Evolutionary conservation across 2,888 invertebrate genomes (phyloP).

Genomic region (Pegoplata infirma): DNA sequence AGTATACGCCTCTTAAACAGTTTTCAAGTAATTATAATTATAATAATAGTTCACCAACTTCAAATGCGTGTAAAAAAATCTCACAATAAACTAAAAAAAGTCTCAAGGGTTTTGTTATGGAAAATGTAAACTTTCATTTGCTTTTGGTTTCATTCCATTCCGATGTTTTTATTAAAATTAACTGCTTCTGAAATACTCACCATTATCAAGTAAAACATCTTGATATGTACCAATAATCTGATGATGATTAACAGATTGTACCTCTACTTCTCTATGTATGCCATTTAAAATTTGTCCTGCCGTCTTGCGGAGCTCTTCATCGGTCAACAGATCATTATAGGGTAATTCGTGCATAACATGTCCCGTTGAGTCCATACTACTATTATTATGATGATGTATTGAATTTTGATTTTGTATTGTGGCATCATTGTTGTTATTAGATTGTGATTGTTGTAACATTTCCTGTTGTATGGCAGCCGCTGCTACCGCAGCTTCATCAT

Average conservation of each 20-base stretch:
- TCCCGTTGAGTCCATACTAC: neutral
- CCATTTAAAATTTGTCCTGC: slow-evolving; percentile 82
- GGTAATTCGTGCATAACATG: slow-evolving; percentile 63
- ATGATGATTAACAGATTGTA: slow-evolving; percentile 79
- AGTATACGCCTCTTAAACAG: too few relatives aligned
- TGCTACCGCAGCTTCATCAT: slow-evolving; percentile 76
- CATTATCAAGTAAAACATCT: slow-evolving; percentile 76
- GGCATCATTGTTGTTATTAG: slow-evolving; percentile 39
- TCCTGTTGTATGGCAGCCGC: slow-evolving; percentile 75
- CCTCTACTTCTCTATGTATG: slow-evolving; percentile 81
- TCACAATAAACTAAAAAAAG: too few relatives aligned
- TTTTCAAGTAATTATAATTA: too few relatives aligned
- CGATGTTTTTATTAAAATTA: too few relatives aligned
- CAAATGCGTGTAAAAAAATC: too few relatives aligned
- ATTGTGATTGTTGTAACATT: slow-evolving; percentile 69
- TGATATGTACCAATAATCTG: slow-evolving; percentile 75
- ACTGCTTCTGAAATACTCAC: slow-evolving; percentile 69
- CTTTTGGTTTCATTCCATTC: too few relatives aligned
- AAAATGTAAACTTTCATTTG: too few relatives aligned
- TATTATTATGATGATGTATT: slow-evolving; percentile 33
- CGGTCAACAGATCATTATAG: slow-evolving; percentile 72
- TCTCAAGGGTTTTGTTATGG: too few relatives aligned
- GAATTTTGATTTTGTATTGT: slow-evolving; percentile 49
- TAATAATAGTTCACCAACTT: too few relatives aligned
- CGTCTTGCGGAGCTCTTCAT: slow-evolving; percentile 79